Evolutionary conservation across 2,113 vertebrate species (phyloP), one percentile per base, ranked within the genome.

Genomic region (Callospermophilus lateralis): DNA sequence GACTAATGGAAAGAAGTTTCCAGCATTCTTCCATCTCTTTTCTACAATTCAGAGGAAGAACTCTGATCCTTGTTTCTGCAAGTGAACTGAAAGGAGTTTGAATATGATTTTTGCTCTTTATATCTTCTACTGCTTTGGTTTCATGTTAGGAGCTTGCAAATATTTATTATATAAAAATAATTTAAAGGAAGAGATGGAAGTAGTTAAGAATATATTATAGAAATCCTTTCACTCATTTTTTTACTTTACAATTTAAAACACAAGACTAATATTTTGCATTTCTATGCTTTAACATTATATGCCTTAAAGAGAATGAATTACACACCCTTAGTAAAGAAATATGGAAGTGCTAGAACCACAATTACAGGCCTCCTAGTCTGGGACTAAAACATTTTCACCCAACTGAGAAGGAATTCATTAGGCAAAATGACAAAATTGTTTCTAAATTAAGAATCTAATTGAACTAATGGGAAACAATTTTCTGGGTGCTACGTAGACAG

Each of bases 281-380:
- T 58, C 55, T 58, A 22, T 58, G 20, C 7, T 58, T 58, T 19
- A 58, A 58, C 1, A 58, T 58, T 58, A 24, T 58, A 22, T 20
- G 20, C 55, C 20, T 58, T 58, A 58, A 22, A 22, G 7, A 58
- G 20, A 58, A 58, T 8, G 20, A 58, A 24, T 58, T 22, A 0
- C 55, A 58, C 22, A 58, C 6, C 8, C 55, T 58, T 8, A 8
- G 13, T 58, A 3, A n/a, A 58, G 34, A 20, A 80, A 80, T 58
- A 2, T 37, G 0, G 17, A 12, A 2, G 10, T 22, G 22, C 1
- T 9, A 53, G 8, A 30, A 42, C 7, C 3, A 22, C 32, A 20
- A 39, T 68, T 19, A 19, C 8, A 7, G 15, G 4, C 4, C 6
- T 70, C 11, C 34, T 13, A 10, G 0, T 28, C 20, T 58, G 12